Percentiles rank a stretch among this genome's conserved stretches.
phyloP scores from a whole-genome alignment of 2,888 invertebrate genomes.

The Brenthis ino region DNA sequence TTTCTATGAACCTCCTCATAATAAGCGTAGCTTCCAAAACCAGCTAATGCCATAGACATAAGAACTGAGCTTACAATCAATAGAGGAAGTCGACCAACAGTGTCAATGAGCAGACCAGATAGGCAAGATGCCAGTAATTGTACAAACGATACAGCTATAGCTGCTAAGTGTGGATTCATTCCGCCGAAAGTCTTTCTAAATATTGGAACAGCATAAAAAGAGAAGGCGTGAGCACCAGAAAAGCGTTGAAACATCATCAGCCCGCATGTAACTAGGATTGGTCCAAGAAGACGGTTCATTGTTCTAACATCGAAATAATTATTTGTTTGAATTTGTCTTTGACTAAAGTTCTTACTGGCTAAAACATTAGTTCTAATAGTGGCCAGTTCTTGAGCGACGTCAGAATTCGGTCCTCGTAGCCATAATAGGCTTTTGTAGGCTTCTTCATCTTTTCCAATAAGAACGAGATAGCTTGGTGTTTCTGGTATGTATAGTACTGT shows the following conservation, averaged over 20 bases:
- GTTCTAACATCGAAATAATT: slow-evolving; percentile 72
- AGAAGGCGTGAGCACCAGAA: slow-evolving; percentile 91
- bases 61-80: slow-evolving; percentile 91
- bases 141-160: slow-evolving; percentile 92
- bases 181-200: slow-evolving; percentile 92
- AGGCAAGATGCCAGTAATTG: slow-evolving; percentile 92
- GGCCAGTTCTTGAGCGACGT: slow-evolving; percentile 88
- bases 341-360: slow-evolving; percentile 78
- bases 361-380: slow-evolving; percentile 87
- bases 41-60: slow-evolving; percentile 93
- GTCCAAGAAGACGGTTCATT: slow-evolving; percentile 82
- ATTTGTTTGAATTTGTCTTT: slow-evolving; percentile 72
- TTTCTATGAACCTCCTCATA: slow-evolving; percentile 87
- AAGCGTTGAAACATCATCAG: slow-evolving; percentile 95
- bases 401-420: slow-evolving; percentile 91
- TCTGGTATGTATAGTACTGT: slow-evolving; percentile 92
- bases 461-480: slow-evolving; percentile 92
- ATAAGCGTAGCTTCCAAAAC: slow-evolving; percentile 92
- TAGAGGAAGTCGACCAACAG: slow-evolving; percentile 91
- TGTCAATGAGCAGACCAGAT: slow-evolving; percentile 92
- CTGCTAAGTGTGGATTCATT: slow-evolving; percentile 91
- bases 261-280: slow-evolving; percentile 91
- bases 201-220: slow-evolving; percentile 92
- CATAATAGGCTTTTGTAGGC: slow-evolving; percentile 87
- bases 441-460: slow-evolving; percentile 87